Evolutionary conservation across 2,888 invertebrate species (phyloP).

Genomic region (Lochmaea crataegi): DNA sequence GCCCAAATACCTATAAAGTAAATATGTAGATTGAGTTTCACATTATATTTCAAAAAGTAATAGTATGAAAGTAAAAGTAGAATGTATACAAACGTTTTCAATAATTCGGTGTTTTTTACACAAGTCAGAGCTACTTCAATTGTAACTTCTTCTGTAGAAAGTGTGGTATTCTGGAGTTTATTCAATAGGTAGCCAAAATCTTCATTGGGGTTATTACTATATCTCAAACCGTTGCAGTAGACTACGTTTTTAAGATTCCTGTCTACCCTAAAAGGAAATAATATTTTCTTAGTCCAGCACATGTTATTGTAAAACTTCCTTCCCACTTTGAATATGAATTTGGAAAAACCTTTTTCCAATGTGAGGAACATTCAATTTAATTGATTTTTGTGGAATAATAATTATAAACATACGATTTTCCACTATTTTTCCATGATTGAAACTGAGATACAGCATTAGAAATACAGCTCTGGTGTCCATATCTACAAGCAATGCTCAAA

Average conservation of each 20-base stretch:
- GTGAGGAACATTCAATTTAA: too few relatives aligned
- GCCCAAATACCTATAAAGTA: slow-evolving; percentile 50
- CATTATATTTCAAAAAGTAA: too few relatives aligned
- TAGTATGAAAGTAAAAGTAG: not conserved
- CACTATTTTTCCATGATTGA: slow-evolving; percentile 18
- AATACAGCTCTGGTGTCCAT: slow-evolving; percentile 71
- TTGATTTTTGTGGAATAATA: too few relatives aligned
- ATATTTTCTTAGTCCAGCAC: not conserved
- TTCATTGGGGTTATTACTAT: slow-evolving; percentile 65
- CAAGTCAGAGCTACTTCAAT: slow-evolving; percentile 78
- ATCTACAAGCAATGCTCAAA: slow-evolving; percentile 72
- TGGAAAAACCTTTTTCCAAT: too few relatives aligned
- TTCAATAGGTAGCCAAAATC: slow-evolving; percentile 77
- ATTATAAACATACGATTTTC: not conserved
- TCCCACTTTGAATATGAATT: too few relatives aligned
- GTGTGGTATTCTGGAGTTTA: slow-evolving; percentile 66
- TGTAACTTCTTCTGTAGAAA: slow-evolving; percentile 77
- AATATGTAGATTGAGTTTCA: not conserved
- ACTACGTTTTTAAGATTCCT: slow-evolving; percentile 77
- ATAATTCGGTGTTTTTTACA: slow-evolving; percentile 67
- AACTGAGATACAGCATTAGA: slow-evolving; percentile 63
- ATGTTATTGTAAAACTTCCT: too few relatives aligned
- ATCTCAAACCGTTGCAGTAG: slow-evolving; percentile 79
- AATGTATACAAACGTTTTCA: slow-evolving; percentile 66
- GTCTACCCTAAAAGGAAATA: slow-evolving; percentile 65